These are phyloP conservation scores for Sphecodes monilicornis DNA, from an alignment of 2,888 invertebrate genomes.

Conservation along the genomic window DNA sequence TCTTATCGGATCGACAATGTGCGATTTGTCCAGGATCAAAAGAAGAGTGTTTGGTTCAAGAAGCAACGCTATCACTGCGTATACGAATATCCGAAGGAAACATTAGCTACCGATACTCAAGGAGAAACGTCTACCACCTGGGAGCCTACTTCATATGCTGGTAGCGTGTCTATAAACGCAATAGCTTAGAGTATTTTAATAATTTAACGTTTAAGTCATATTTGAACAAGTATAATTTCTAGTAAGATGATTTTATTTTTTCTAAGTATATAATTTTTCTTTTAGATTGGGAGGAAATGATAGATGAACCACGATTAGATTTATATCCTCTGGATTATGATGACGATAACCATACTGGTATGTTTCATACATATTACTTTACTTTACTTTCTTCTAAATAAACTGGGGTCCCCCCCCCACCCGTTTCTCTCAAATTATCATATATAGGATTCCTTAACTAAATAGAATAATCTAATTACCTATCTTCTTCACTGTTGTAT, in stretches of 20 bases:
- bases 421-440: neutral
- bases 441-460: neutral
- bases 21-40: conserved; percentile 85
- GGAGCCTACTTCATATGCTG: conserved; percentile 81
- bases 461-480: no score
- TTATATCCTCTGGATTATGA: conserved; percentile 81
- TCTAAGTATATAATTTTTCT: neutral
- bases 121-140: conserved; percentile 74
- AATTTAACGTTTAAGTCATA: neutral
- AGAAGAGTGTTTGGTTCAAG: conserved; percentile 92
- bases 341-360: conserved; percentile 79
- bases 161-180: conserved; percentile 66
- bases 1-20: conserved; percentile 61
- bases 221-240: neutral
- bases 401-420: neutral
- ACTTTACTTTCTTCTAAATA: neutral
- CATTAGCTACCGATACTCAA: conserved; percentile 82
- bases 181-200: neutral
- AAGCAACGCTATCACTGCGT: conserved; percentile 93
- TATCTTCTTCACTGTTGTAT: no score
- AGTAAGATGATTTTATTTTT: neutral
- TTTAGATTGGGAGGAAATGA: conserved; percentile 83
- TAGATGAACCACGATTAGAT: conserved; percentile 81
- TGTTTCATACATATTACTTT: conserved; percentile 9
- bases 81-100: conserved; percentile 93